phyloP scores from a whole-genome alignment of 2,113 vertebrate genomes.

The Cettia cetti region DNA sequence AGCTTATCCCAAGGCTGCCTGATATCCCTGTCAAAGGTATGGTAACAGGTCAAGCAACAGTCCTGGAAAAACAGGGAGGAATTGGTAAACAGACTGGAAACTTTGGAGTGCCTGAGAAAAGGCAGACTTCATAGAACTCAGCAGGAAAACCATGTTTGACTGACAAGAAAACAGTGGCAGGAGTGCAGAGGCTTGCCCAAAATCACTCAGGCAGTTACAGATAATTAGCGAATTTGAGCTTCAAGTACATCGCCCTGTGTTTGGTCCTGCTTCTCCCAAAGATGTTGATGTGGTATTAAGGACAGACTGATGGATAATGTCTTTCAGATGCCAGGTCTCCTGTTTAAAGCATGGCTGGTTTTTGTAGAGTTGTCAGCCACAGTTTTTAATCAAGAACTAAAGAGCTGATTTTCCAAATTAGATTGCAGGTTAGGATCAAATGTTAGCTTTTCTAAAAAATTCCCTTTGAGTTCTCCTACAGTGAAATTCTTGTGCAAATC shows the following conservation, averaged over 20 bases:
- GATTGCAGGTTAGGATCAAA: neutral
- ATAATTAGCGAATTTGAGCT: neutral
- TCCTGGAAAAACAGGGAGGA: neutral
- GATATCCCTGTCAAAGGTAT: neutral
- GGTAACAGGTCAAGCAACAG: neutral
- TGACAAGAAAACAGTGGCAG: neutral
- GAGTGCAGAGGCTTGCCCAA: neutral
- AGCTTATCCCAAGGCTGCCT: neutral
- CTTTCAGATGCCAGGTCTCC: neutral
- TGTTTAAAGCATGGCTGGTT: neutral
- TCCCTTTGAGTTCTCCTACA: fast-evolving
- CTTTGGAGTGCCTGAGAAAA: neutral
- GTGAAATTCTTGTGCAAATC: neutral
- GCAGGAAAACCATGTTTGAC: neutral
- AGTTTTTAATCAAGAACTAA: neutral
- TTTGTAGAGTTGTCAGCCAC: neutral
- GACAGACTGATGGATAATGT: neutral
- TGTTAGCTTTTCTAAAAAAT: neutral
- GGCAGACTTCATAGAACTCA: neutral
- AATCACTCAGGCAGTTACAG: neutral
- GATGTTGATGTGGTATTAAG: neutral
- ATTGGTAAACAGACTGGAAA: neutral
- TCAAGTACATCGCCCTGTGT: fast-evolving
- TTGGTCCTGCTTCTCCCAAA: neutral
- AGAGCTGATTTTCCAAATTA: constrained; percentile 1